Evolutionary conservation across 2,888 invertebrate species (phyloP).

Genomic region (Xylophagus ater): DNA sequence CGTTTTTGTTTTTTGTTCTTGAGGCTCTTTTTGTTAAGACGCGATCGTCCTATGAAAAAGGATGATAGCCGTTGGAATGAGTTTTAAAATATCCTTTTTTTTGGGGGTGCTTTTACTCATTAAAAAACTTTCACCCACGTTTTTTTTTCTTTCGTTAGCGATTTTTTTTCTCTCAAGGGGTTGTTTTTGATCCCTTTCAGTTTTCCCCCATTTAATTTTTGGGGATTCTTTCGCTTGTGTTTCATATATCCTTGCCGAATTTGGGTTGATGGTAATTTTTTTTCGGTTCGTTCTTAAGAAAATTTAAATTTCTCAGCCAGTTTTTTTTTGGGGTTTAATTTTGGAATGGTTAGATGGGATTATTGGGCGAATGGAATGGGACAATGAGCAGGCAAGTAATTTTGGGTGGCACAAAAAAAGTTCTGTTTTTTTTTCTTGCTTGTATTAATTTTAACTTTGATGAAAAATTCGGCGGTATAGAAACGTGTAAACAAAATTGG

Average conservation of each 20-base stretch:
- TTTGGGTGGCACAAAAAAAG: constrained; percentile 4
- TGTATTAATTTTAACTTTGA: constrained; percentile 10
- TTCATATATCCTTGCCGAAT: neutral
- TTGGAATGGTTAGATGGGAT: neutral
- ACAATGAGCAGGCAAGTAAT: constrained; percentile 4
- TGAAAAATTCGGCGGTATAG: too few species aligned
- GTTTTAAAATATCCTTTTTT: too few species aligned
- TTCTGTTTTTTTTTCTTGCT: constrained; percentile 9
- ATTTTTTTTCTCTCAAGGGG: constrained; percentile 11
- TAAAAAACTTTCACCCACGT: constrained; percentile 9
- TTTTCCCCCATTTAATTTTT: neutral
- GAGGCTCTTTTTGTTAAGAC: too few species aligned
- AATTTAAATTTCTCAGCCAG: constrained; percentile 12
- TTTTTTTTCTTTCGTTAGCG: constrained; percentile 12
- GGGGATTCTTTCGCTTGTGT: neutral
- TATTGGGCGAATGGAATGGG: neutral
- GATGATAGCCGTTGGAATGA: too few species aligned
- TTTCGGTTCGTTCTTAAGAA: constrained; percentile 13
- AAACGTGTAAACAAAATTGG: too few species aligned
- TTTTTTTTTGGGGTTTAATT: constrained; percentile 3
- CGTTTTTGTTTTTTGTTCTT: too few species aligned
- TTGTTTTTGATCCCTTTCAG: constrained; percentile 9
- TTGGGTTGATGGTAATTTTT: constrained; percentile 8
- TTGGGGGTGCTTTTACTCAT: constrained; percentile 9
- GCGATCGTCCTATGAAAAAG: too few species aligned